Evolutionary conservation across 2,113 vertebrate genomes (phyloP).

Genomic region (Spea multiplicata): DNA sequence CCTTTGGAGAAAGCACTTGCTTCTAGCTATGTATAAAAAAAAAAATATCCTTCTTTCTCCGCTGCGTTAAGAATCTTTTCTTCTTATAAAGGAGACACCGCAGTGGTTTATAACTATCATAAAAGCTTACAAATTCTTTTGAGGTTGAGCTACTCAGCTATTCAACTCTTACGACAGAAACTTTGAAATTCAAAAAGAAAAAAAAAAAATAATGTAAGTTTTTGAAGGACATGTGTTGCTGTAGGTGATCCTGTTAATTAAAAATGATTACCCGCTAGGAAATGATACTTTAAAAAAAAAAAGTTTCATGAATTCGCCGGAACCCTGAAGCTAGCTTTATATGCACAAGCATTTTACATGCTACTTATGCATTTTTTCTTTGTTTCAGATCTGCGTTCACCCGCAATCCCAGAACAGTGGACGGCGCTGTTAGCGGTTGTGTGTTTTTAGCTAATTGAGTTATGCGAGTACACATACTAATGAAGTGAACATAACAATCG

Average conservation of each 20-base stretch:
- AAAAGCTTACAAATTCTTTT: constrained; percentile 81
- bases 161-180: constrained; percentile 84
- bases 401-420: constrained; percentile 68
- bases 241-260: constrained; percentile 85
- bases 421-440: constrained; percentile 62
- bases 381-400: constrained; percentile 79
- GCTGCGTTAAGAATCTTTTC: constrained; percentile 82
- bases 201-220: constrained; percentile 87
- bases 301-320: constrained; percentile 83
- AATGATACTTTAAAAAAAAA: constrained; percentile 72
- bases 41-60: constrained; percentile 79
- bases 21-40: constrained; percentile 81
- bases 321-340: constrained; percentile 80
- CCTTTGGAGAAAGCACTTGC: constrained; percentile 82
- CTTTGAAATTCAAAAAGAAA: constrained; percentile 87
- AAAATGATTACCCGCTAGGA: constrained; percentile 85
- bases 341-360: constrained; percentile 74
- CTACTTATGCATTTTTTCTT: constrained; percentile 72
- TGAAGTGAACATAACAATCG: constrained; percentile 53
- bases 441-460: constrained; percentile 80
- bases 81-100: constrained; percentile 83
- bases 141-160: constrained; percentile 83
- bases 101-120: constrained; percentile 82
- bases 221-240: constrained; percentile 86
- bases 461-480: constrained; percentile 78